A percentile compares a stretch with the other conserved stretches of the same genome.
Conservation (phyloP, 1,140 invertebrate species). For the Uloborus diversus region DNA sequence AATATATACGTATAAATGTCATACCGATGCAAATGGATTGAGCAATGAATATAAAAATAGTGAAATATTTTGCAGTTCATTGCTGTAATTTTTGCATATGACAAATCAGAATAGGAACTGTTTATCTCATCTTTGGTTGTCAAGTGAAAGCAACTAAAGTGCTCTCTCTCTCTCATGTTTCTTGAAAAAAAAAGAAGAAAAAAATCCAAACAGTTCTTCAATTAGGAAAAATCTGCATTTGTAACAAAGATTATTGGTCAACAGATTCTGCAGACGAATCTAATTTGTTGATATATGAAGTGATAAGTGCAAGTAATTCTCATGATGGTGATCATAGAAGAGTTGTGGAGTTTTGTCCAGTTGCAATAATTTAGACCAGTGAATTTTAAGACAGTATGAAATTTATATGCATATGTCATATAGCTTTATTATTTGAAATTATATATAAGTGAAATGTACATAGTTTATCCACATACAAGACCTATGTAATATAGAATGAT, state of each 20-base stretch:
- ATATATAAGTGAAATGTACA: constrained; percentile 17
- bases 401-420: neutral
- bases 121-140: too few relatives aligned
- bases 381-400: neutral
- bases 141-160: too few relatives aligned
- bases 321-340: constrained; percentile 19
- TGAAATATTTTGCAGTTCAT: too few relatives aligned
- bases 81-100: too few relatives aligned
- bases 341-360: constrained; percentile 5
- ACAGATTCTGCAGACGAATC: neutral
- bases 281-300: neutral
- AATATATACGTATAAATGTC: too few relatives aligned
- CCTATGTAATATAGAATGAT: constrained; percentile 45
- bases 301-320: constrained; percentile 1
- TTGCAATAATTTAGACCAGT: neutral
- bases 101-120: too few relatives aligned
- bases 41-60: too few relatives aligned
- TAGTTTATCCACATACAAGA: constrained; percentile 25
- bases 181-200: too few relatives aligned
- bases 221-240: constrained; percentile 4
- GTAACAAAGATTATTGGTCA: neutral
- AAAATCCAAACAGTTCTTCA: too few relatives aligned
- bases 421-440: constrained; percentile 47
- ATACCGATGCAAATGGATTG: too few relatives aligned
- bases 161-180: too few relatives aligned